A percentile compares a stretch with the other conserved stretches of the same genome.
Evolutionary conservation across 2,797 vertebrate species (phyloP).

Genomic region (Gila robusta): DNA sequence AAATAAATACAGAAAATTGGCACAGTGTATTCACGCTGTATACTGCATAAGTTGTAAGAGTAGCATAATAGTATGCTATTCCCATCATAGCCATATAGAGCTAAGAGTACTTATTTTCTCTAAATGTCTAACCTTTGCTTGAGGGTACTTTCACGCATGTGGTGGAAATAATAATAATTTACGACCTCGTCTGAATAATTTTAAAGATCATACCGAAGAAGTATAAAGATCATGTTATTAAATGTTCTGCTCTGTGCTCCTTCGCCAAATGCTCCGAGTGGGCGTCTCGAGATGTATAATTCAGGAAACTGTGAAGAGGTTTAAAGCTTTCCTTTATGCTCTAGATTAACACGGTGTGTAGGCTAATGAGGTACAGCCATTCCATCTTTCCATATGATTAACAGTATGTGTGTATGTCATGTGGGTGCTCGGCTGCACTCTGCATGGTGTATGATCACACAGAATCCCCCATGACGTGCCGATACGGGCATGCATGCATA

Average conservation of each 20-base stretch:
- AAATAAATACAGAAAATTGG: neutral
- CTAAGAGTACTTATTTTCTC: neutral
- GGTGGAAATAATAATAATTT: constrained; percentile 27
- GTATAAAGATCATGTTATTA: constrained; percentile 25
- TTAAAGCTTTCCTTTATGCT: constrained; percentile 38
- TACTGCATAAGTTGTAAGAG: neutral
- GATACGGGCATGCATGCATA: constrained; percentile 6
- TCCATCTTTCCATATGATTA: constrained; percentile 36
- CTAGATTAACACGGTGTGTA: constrained; percentile 40
- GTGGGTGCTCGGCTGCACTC: constrained; percentile 28
- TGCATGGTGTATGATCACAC: constrained; percentile 21
- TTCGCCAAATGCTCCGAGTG: constrained; percentile 5
- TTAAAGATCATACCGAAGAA: constrained; percentile 11
- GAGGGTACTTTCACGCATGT: neutral
- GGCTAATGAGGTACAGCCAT: constrained; percentile 41
- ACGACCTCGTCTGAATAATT: neutral
- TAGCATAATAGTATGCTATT: neutral
- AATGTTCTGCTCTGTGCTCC: constrained; percentile 27
- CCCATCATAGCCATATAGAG: neutral
- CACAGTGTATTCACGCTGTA: neutral
- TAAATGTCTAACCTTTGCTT: constrained; percentile 1
- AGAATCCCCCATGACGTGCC: constrained; percentile 40
- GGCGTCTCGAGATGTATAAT: constrained; percentile 28
- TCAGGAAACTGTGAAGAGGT: constrained; percentile 36
- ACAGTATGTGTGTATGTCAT: constrained; percentile 32